These are phyloP conservation scores for Ameiurus melas DNA, from an alignment of 2,113 vertebrate genomes.

Conservation along the genomic window DNA sequence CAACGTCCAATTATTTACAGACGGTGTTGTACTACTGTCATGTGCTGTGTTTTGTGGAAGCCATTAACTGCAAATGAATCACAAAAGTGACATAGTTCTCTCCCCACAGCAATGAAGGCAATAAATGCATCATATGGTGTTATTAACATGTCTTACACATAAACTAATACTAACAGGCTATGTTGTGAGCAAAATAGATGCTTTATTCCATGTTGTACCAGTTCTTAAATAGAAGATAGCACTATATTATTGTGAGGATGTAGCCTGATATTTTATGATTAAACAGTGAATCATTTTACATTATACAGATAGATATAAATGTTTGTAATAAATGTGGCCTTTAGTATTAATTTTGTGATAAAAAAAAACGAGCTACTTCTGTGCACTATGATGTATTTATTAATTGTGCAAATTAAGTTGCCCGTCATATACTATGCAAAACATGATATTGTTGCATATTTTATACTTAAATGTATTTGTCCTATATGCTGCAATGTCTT, in stretches of 20 bases:
- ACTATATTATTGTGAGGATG: neutral
- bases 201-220: conserved; percentile 1
- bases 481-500: conserved; percentile 28
- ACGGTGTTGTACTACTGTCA: neutral
- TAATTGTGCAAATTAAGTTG: conserved; percentile 17
- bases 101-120: neutral
- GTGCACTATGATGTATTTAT: conserved; percentile 36
- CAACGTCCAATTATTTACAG: neutral
- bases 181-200: neutral
- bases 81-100: neutral
- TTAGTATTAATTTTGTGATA: conserved; percentile 12
- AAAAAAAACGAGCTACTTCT: neutral
- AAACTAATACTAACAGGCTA: neutral
- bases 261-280: neutral
- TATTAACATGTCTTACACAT: neutral
- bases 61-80: neutral
- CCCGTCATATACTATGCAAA: conserved; percentile 39
- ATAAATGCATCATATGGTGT: neutral
- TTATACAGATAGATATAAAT: neutral
- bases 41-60: neutral
- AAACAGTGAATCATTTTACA: neutral
- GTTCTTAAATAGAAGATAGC: neutral
- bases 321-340: conserved; percentile 11
- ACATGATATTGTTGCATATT: conserved; percentile 12
- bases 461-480: conserved; percentile 28